Conservation (phyloP, 2,797 vertebrate genomes). For the Gallinago nigripennis region DNA sequence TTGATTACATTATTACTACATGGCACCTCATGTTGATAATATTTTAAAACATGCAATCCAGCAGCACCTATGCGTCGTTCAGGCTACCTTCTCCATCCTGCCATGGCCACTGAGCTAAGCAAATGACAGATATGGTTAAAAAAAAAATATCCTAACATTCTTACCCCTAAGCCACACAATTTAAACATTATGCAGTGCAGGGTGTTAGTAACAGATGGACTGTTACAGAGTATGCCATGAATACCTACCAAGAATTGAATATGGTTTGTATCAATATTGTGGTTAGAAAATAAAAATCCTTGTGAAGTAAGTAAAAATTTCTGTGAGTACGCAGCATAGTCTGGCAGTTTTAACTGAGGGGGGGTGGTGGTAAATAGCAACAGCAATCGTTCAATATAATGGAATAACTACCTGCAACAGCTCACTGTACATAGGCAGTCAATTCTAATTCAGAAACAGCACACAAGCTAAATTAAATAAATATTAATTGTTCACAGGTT, state of each 20-base stretch:
- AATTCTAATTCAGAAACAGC: not conserved
- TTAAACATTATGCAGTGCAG: not conserved
- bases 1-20: not conserved
- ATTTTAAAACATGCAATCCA: not conserved
- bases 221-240: not conserved
- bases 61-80: not conserved
- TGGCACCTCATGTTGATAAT: not conserved
- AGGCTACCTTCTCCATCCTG: not conserved
- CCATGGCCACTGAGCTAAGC: not conserved
- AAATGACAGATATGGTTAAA: not conserved
- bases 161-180: not conserved
- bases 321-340: not conserved
- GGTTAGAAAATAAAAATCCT: not conserved
- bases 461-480: not conserved
- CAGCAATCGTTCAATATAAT: not conserved
- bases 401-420: not conserved
- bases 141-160: not conserved
- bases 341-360: not conserved
- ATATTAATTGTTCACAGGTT: not conserved
- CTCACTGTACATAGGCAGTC: not conserved
- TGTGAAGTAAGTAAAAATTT: not conserved
- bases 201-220: constrained; percentile 8
- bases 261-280: constrained; percentile 8
- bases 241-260: not conserved
- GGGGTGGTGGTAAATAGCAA: not conserved